A percentile compares a stretch with the other conserved stretches of the same genome.
phyloP scores from a whole-genome alignment of 2,888 invertebrate species.

The Sturmia bella region DNA sequence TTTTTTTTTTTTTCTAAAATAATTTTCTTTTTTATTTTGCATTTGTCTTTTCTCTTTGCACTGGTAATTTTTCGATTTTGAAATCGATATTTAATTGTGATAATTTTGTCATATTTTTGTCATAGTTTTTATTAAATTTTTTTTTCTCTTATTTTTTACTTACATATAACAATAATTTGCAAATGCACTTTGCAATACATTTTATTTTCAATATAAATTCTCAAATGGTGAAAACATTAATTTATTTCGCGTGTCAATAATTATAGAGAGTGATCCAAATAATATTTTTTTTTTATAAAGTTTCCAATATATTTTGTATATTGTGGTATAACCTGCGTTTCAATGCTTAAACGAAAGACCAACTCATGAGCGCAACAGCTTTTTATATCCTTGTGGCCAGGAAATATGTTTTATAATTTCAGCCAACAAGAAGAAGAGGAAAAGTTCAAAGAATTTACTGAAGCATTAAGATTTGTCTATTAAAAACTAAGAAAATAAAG shows the following conservation, averaged over 20 bases:
- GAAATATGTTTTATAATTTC: neutral
- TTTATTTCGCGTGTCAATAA: neutral
- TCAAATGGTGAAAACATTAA: conserved; percentile 50
- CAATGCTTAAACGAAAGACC: conserved; percentile 49
- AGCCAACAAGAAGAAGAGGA: conserved; percentile 26
- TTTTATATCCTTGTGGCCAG: conserved; percentile 61
- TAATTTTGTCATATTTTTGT: no score
- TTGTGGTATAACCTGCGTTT: neutral
- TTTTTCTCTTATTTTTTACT: conserved; percentile 64
- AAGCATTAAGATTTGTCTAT: conserved; percentile 62
- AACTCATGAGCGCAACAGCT: conserved; percentile 37
- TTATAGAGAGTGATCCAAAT: neutral
- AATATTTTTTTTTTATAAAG: neutral
- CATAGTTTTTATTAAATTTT: no score
- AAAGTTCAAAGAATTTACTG: conserved; percentile 59
- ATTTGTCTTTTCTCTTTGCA: no score
- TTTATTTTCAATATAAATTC: conserved; percentile 57
- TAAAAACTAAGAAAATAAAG: conserved; percentile 7
- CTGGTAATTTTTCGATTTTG: no score
- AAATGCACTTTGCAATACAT: conserved; percentile 75
- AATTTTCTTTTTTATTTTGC: neutral
- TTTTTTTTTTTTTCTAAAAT: neutral
- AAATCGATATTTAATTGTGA: no score
- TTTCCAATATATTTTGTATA: neutral
- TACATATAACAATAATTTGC: conserved; percentile 74